Evolutionary conservation across 2,797 vertebrate genomes (phyloP).

Genomic region (Myotis pilosus): DNA sequence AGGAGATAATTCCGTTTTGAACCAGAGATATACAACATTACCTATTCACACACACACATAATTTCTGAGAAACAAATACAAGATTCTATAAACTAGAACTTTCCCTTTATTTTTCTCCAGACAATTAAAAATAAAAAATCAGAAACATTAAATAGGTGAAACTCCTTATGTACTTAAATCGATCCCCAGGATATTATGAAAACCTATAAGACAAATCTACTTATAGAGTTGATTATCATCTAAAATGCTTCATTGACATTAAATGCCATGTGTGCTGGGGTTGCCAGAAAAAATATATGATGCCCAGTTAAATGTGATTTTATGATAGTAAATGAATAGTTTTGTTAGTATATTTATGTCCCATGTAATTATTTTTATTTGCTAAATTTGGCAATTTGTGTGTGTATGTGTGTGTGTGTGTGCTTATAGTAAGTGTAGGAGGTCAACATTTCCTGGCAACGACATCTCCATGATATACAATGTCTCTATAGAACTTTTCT

Average conservation of each 20-base stretch:
- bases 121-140: constrained; percentile 36
- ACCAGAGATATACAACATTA: neutral
- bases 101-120: constrained; percentile 1
- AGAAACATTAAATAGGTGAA: neutral
- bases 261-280: neutral
- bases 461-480: neutral
- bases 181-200: neutral
- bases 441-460: neutral
- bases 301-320: neutral
- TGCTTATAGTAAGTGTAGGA: neutral
- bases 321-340: neutral
- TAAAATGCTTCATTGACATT: neutral
- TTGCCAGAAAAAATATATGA: neutral
- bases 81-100: neutral
- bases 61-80: constrained; percentile 15
- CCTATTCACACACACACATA: neutral
- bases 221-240: neutral
- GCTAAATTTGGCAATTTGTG: neutral
- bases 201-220: neutral
- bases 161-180: neutral
- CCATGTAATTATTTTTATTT: neutral
- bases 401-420: neutral
- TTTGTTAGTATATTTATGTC: neutral
- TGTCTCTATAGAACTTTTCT: neutral
- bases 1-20: neutral